phyloP scores from a whole-genome alignment of 2,113 vertebrate genomes.

The Cygnus buccinator region DNA sequence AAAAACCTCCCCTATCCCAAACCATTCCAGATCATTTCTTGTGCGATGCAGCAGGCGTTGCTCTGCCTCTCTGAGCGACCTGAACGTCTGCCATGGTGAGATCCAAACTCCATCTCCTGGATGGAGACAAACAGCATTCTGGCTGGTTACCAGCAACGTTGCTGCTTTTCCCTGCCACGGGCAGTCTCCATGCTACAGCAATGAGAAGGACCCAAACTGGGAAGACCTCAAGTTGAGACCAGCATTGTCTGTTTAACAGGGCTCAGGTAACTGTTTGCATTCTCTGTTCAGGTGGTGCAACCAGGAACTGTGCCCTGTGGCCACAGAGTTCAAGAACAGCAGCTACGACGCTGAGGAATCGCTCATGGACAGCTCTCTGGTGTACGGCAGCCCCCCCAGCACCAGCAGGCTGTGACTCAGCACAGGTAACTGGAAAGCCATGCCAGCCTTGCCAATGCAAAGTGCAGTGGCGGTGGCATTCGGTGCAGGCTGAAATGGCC shows the following conservation, averaged over 20 bases:
- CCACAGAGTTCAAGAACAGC: constrained; percentile 44
- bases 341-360: constrained; percentile 60
- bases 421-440: background rate
- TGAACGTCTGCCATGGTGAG: accelerated
- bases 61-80: background rate
- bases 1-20: accelerated
- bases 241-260: accelerated
- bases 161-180: background rate
- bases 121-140: accelerated
- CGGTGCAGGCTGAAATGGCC: too few species aligned
- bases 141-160: background rate
- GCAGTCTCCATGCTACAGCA: accelerated
- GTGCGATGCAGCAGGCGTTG: accelerated
- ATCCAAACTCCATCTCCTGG: accelerated
- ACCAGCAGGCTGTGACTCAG: background rate
- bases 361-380: constrained; percentile 69
- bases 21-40: accelerated
- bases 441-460: too few species aligned
- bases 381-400: constrained; percentile 40
- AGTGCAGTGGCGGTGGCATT: background rate
- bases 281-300: constrained; percentile 81
- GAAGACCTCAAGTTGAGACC: background rate
- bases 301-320: constrained; percentile 81
- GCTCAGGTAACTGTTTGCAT: accelerated
- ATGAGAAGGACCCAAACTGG: accelerated